Base-by-base conservation (phyloP, 1,140 invertebrate genomes). In the Leptinotarsa undecemlineata region DNA sequence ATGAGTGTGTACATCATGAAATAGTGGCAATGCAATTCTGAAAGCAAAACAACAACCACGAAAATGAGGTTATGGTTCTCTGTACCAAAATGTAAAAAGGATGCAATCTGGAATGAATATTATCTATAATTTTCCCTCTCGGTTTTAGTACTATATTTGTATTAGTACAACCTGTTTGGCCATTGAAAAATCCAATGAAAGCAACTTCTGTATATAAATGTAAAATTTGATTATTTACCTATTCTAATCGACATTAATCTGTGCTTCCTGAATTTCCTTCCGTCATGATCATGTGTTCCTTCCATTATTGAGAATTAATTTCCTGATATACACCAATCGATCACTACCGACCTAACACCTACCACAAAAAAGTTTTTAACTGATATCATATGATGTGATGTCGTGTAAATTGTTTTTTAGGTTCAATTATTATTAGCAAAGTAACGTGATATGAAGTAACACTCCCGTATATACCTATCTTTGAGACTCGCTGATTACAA, bases 231-330 rank as follows among this genome's bases (percentile, higher is more conserved):
- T 69, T 11, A 75, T 74, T 74, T 47, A 78, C 77, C 77, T 33
- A 78, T 78, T 72, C 77, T 68, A 26, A 78, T 74, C 23, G 77
- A 78, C 74, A 72, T 78, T 48, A 78, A 68, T 63, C 77, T 74
- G 51, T 21, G 61, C 14, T 74, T 72, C 20, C 77, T 51, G 47
- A 57, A 70, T 20, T 21, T 57, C 26, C 68, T 51, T 21, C 51
- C 68, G 17, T 57, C 51, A 57, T 6, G 51, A 57, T 57, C 51
- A 0, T n/a, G 15, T 57, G 51, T 57, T 57, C 4, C 4, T 17
- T 17, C 51, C 51, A 57, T 57, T 15, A 19, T 57, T n/a, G 15
- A 6, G n/a, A n/a, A n/a, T 57, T 57, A 17, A 15, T 17, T 57
- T 57, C 17, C 51, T 42, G n/a, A 4, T 19, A 57, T 19, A 19